phyloP scores from a whole-genome alignment of 2,797 vertebrate genomes.

The Euphonia xanthogaster region DNA sequence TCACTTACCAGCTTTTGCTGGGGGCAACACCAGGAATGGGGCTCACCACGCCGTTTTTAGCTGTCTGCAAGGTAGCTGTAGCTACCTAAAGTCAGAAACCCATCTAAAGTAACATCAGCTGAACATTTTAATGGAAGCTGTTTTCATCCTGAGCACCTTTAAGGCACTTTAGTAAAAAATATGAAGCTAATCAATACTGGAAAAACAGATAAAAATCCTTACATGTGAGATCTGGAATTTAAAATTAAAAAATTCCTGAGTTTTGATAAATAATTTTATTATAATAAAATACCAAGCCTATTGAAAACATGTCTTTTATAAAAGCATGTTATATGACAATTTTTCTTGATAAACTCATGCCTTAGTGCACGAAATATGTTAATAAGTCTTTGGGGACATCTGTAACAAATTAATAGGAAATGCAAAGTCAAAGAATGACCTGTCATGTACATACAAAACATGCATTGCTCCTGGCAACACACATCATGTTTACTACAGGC shows the following conservation, averaged over 20 bases:
- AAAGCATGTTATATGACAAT: constrained; percentile 9
- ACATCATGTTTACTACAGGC: constrained; percentile 48
- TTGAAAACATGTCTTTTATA: background rate
- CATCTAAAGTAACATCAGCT: background rate
- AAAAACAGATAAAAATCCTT: background rate
- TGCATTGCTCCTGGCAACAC: constrained; percentile 60
- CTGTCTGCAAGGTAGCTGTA: background rate
- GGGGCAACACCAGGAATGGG: background rate
- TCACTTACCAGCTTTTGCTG: background rate
- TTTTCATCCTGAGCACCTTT: constrained; percentile 8
- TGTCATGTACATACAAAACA: constrained; percentile 8
- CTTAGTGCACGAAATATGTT: background rate
- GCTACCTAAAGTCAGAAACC: background rate
- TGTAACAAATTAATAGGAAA: constrained; percentile 24
- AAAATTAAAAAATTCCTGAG: constrained; percentile 27
- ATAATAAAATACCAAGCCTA: constrained; percentile 15
- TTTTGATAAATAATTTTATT: constrained; percentile 55
- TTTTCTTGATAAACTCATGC: constrained; percentile 14
- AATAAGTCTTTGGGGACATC: constrained; percentile 25
- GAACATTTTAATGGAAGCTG: background rate
- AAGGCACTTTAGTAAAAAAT: constrained; percentile 48
- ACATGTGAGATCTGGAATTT: background rate
- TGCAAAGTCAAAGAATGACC: constrained; percentile 36
- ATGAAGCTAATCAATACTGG: background rate
- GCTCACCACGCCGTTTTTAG: background rate